Evolutionary conservation across 2,888 invertebrate species (phyloP).

Genomic region (Branchipolynoe longqiensis): DNA sequence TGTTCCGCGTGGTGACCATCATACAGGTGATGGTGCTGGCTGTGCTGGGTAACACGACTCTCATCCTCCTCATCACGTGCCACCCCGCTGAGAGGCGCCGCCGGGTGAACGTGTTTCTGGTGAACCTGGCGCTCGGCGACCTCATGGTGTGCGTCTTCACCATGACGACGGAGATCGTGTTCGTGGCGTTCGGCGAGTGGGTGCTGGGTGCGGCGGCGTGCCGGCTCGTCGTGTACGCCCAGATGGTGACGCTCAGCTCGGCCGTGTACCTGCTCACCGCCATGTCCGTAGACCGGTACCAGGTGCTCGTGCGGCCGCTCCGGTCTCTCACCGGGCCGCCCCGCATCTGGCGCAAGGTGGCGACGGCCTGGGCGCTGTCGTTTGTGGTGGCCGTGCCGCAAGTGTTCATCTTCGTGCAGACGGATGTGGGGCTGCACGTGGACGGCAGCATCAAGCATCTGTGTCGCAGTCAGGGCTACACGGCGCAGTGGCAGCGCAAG

Average conservation of each 20-base stretch:
- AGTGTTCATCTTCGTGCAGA: slow-evolving; percentile 82
- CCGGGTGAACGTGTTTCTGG: slow-evolving; percentile 82
- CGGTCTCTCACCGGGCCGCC: slow-evolving; percentile 76
- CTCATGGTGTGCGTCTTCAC: slow-evolving; percentile 82
- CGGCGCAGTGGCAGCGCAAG: slow-evolving; percentile 82
- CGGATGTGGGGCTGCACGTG: slow-evolving; percentile 72
- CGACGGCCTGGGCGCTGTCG: slow-evolving; percentile 81
- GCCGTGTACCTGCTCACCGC: slow-evolving; percentile 82
- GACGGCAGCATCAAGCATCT: slow-evolving; percentile 76
- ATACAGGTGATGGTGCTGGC: slow-evolving; percentile 79
- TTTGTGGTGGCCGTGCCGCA: slow-evolving; percentile 81
- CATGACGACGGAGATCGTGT: slow-evolving; percentile 82
- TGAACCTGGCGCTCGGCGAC: slow-evolving; percentile 82
- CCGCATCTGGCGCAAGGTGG: slow-evolving; percentile 78
- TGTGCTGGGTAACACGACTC: slow-evolving; percentile 81
- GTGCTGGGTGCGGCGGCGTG: slow-evolving; percentile 81
- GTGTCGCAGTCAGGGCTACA: slow-evolving; percentile 82
- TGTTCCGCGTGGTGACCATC: slow-evolving; percentile 64
- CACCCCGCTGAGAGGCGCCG: slow-evolving; percentile 77
- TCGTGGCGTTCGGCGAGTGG: slow-evolving; percentile 82
- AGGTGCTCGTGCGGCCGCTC: slow-evolving; percentile 82
- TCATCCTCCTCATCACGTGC: slow-evolving; percentile 79
- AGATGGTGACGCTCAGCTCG: slow-evolving; percentile 81
- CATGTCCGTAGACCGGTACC: slow-evolving; percentile 82
- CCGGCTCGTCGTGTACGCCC: slow-evolving; percentile 81